Evolutionary conservation across 2,888 invertebrate species (phyloP).

Genomic region (Polyploca ridens): DNA sequence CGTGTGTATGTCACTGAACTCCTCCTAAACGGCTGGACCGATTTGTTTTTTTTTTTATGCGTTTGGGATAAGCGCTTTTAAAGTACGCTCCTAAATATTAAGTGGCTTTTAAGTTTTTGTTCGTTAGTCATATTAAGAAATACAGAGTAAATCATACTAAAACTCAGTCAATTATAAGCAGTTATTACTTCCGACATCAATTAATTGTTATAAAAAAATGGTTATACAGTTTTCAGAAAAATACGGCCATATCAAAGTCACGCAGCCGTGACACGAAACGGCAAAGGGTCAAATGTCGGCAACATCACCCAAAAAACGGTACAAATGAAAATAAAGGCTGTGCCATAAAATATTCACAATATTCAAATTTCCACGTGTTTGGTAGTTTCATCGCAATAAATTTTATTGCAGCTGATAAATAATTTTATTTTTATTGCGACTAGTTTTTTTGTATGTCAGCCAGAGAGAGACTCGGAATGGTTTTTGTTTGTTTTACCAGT

Average conservation of each 20-base stretch:
- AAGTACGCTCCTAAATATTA: too few relatives aligned
- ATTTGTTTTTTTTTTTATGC: too few relatives aligned
- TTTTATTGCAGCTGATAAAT: conserved; percentile 10
- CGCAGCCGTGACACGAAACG: not conserved
- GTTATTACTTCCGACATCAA: not conserved
- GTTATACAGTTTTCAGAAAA: not conserved
- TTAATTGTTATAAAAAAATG: not conserved
- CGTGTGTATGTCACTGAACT: too few relatives aligned
- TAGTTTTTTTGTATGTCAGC: not conserved
- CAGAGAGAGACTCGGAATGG: not conserved
- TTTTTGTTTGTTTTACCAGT: not conserved
- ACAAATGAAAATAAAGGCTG: not conserved
- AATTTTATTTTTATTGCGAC: conserved; percentile 10
- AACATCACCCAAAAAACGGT: not conserved
- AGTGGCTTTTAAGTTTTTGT: too few relatives aligned
- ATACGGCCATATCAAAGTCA: conserved; percentile 3
- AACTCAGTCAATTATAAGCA: too few relatives aligned
- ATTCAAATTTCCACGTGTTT: conserved; percentile 6
- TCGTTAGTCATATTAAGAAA: too few relatives aligned
- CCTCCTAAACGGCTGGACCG: too few relatives aligned
- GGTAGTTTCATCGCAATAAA: conserved; percentile 11
- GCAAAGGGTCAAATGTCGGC: not conserved
- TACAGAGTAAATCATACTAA: too few relatives aligned
- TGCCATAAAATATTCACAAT: conserved; percentile 9
- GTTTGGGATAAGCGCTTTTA: too few relatives aligned